A percentile compares a stretch with the other conserved stretches of the same genome.
Conservation (phyloP, 2,113 vertebrate genomes). For the Nycticorax nycticorax region DNA sequence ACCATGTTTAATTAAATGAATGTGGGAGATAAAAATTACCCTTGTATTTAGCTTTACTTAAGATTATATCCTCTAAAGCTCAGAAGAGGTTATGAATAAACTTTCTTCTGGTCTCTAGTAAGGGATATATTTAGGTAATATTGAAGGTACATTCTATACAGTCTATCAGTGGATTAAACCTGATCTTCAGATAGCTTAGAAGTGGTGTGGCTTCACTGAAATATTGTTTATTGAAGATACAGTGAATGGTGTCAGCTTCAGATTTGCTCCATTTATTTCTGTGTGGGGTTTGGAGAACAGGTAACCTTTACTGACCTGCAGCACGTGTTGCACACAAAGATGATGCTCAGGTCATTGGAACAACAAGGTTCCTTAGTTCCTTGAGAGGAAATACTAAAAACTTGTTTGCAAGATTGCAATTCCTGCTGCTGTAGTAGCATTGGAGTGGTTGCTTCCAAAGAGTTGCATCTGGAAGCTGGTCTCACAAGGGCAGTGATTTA, state of each 20-base stretch:
- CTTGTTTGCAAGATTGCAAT: background rate
- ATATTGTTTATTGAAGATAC: background rate
- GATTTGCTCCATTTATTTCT: background rate
- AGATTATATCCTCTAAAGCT: background rate
- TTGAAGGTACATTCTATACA: background rate
- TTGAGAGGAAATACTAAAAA: background rate
- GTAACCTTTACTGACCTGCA: background rate
- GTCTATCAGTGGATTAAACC: background rate
- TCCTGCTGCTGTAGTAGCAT: background rate
- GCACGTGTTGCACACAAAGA: fast-evolving
- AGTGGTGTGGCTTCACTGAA: background rate
- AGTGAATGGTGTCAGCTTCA: background rate
- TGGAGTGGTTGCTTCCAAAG: background rate
- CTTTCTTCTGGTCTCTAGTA: background rate
- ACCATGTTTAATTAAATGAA: conserved; percentile 27
- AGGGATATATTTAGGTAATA: background rate
- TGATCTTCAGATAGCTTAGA: background rate
- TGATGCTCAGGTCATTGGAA: background rate
- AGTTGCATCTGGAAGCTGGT: background rate
- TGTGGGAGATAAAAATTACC: conserved; percentile 1
- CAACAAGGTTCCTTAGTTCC: background rate
- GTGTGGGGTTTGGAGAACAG: background rate
- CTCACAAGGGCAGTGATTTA: background rate
- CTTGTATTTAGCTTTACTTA: background rate
- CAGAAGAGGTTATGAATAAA: background rate